These are phyloP conservation scores for Drosophila demipolita DNA, from an alignment of 2,888 invertebrate genomes.

Conservation along the genomic window DNA sequence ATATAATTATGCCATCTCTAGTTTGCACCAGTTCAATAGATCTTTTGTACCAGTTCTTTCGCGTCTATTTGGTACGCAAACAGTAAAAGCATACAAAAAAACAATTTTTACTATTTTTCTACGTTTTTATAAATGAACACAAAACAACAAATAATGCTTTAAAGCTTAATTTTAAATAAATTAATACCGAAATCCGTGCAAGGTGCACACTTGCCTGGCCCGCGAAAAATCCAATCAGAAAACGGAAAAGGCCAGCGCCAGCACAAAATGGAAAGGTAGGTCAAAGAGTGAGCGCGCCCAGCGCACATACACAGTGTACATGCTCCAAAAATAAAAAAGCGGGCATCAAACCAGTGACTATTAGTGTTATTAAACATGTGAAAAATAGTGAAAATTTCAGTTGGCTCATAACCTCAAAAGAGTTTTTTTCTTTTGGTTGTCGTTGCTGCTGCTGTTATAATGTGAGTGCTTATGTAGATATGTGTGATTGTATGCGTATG, in stretches of 20 bases:
- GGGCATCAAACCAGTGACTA: slow-evolving; percentile 20
- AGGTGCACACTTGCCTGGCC: slow-evolving; percentile 48
- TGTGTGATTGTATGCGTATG: slow-evolving; percentile 30
- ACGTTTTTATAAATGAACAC: slow-evolving; percentile 77
- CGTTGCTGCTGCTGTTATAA: slow-evolving; percentile 54
- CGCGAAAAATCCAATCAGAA: slow-evolving; percentile 61
- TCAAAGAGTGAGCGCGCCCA: slow-evolving; percentile 79
- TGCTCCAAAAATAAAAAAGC: slow-evolving; percentile 40
- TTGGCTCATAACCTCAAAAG: slow-evolving; percentile 79
- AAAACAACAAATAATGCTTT: slow-evolving; percentile 65
- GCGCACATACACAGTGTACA: slow-evolving; percentile 64
- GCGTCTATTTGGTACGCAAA: slow-evolving; percentile 79
- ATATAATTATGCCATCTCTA: slow-evolving; percentile 46
- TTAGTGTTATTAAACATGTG: slow-evolving; percentile 57
- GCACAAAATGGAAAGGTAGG: slow-evolving; percentile 84
- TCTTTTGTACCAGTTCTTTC: slow-evolving; percentile 66
- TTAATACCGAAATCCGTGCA: slow-evolving; percentile 49
- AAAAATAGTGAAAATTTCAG: slow-evolving; percentile 71
- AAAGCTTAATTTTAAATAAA: slow-evolving; percentile 51
- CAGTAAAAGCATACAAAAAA: slow-evolving; percentile 72
- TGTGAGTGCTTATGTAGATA: slow-evolving; percentile 46
- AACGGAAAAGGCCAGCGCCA: slow-evolving; percentile 71
- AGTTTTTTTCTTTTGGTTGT: slow-evolving; percentile 64
- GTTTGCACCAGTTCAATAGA: slow-evolving; percentile 55
- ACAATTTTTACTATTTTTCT: slow-evolving; percentile 75